Base-by-base conservation (phyloP, 2,888 invertebrate species). In the Zygothrica quintamaculata region DNA sequence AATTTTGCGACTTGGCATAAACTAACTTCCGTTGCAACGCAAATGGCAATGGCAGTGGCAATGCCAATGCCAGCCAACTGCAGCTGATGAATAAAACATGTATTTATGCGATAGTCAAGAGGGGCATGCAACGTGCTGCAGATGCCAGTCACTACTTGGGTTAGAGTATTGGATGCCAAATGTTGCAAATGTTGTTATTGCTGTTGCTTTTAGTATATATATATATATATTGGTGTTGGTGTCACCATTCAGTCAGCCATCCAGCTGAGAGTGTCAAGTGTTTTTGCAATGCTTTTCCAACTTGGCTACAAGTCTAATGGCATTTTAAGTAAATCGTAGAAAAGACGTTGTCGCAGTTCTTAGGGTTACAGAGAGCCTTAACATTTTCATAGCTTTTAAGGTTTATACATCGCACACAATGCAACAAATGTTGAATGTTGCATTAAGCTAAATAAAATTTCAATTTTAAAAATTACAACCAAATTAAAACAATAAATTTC, bases 1-100 rank as follows among this genome's bases (percentile, higher is more conserved):
- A 73, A 64, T 65, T 65, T 52, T 65, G 69, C 72, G 69, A 73
- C 76, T 76, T 76, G 73, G 76, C 76, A 66, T 72, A 73, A 75
- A 76, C 75, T 72, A 73, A 73, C 75, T 76, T 76, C 75, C 75
- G 69, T 55, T 69, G 72, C 66, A 72, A n/a, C n/a, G n/a, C n/a
- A n/a, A n/a, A n/a, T n/a, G n/a, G n/a, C n/a, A n/a, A n/a, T n/a
- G n/a, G n/a, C n/a, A n/a, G n/a, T n/a, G n/a, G n/a, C n/a, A n/a
- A n/a, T n/a, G n/a, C n/a, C n/a, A n/a, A 52, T 44, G 65, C 46
- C 76, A 74, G 76, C 70, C 70, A 71, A 75, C 78, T 67, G 79
- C 74, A 78, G 57, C 71, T 76, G 78, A 76, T 78, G 78, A 78
- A 78, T 78, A 78, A 78, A 78, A 78, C 76, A 78, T 78, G 78